These are phyloP conservation scores for Epizoanthus fatuus DNA, from an alignment of 92 coral and sea anemone genomes.

Conservation along the genomic window DNA sequence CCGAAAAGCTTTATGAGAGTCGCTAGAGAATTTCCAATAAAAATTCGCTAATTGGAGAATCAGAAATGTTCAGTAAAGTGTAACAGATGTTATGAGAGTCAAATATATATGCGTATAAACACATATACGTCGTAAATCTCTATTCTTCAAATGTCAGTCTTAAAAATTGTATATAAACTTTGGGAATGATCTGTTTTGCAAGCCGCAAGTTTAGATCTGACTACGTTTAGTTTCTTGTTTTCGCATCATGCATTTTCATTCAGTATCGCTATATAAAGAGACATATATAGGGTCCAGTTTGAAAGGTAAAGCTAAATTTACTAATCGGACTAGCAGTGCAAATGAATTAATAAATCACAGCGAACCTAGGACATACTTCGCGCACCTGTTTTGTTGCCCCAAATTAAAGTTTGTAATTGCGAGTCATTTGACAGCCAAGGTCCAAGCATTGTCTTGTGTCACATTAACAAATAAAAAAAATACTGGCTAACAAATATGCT, in stretches of 20 bases:
- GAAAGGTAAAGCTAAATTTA: not conserved
- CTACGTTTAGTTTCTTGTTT: not conserved
- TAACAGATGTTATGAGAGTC: not conserved
- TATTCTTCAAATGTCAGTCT: not conserved
- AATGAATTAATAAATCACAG: not conserved
- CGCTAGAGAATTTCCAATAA: not conserved
- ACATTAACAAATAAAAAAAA: not conserved
- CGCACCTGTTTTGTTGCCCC: not conserved
- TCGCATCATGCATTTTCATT: not conserved
- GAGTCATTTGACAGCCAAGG: conserved; percentile 7
- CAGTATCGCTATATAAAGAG: not conserved
- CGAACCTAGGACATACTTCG: not conserved
- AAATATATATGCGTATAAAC: not conserved
- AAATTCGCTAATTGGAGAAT: not conserved
- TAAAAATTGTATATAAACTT: not conserved
- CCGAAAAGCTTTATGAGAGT: not conserved
- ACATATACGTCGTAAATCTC: not conserved
- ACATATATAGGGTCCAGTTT: not conserved
- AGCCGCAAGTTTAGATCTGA: not conserved
- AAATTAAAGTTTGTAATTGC: not conserved
- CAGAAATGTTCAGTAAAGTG: not conserved
- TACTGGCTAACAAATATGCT: too few species aligned
- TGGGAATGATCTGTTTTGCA: not conserved
- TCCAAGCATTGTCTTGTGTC: conserved; percentile 2
- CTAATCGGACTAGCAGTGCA: not conserved